phyloP scores from a whole-genome alignment of 2,888 invertebrate genomes.

The Drosophila nr. perissopoda region DNA sequence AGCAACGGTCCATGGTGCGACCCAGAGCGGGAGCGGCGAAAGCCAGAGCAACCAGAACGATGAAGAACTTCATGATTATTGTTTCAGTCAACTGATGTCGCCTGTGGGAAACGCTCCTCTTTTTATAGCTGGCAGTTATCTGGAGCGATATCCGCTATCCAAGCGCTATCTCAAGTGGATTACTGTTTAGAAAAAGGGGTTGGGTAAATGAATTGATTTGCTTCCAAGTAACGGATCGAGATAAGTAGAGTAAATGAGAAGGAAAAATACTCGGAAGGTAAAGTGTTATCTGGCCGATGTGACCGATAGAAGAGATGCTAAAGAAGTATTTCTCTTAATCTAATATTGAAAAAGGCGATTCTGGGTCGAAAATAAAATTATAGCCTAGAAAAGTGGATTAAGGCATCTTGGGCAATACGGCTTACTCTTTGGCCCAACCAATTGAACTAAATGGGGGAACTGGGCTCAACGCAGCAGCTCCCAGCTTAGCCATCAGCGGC shows the following conservation, averaged over 20 bases:
- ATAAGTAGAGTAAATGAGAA: too few species aligned
- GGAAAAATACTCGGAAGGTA: too few species aligned
- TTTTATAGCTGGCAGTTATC: constrained; percentile 38
- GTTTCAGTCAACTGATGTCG: constrained; percentile 44
- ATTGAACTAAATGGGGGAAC: constrained; percentile 59
- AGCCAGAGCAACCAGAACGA: constrained; percentile 51
- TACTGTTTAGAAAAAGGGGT: too few species aligned
- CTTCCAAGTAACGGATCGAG: too few species aligned
- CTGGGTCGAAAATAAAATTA: too few species aligned
- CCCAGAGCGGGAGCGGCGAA: constrained; percentile 57
- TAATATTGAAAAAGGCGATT: too few species aligned
- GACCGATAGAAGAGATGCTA: too few species aligned
- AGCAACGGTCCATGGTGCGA: constrained; percentile 66
- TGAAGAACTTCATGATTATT: constrained; percentile 44
- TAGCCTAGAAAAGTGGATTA: too few species aligned
- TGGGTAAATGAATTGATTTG: too few species aligned
- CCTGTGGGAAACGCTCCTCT: background rate
- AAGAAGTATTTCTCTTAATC: too few species aligned
- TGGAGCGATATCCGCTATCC: background rate
- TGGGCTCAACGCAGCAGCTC: constrained; percentile 19
- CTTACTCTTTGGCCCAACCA: constrained; percentile 38
- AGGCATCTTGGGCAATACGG: constrained; percentile 52
- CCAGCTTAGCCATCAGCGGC: constrained; percentile 15
- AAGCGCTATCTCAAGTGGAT: constrained; percentile 11
- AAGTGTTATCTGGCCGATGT: too few species aligned